Conservation (phyloP, 2,797 vertebrate species). For the Liasis olivaceus region DNA sequence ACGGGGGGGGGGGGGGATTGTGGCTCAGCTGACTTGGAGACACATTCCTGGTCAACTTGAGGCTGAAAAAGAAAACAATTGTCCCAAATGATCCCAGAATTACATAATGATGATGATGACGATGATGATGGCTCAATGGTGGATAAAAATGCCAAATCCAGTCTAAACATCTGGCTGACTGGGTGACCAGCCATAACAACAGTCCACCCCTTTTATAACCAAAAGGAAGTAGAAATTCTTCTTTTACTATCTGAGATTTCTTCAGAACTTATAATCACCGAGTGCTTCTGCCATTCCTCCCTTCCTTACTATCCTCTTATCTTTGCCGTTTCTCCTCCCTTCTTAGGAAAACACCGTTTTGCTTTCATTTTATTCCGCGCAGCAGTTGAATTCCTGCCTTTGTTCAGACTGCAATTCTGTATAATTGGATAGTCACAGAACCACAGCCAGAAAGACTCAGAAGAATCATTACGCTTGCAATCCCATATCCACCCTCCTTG, state of each 20-base stretch:
- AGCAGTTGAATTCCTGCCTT: background rate
- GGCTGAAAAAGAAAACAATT: background rate
- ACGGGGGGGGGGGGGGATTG: too few relatives aligned
- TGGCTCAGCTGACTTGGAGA: too few relatives aligned
- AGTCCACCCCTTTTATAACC: background rate
- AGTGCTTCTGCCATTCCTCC: background rate
- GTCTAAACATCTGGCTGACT: too few relatives aligned
- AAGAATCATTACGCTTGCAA: background rate
- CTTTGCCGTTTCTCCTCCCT: background rate
- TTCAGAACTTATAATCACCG: too few relatives aligned
- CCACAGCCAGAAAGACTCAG: background rate
- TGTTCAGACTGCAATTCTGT: background rate
- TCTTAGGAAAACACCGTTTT: background rate
- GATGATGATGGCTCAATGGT: too few relatives aligned
- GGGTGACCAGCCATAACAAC: too few relatives aligned
- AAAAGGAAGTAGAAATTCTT: background rate
- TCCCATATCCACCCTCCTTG: background rate
- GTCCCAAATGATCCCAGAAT: background rate
- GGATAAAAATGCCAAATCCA: too few relatives aligned
- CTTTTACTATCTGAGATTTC: background rate
- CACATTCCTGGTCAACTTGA: too few relatives aligned
- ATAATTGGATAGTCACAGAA: background rate
- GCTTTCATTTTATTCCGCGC: background rate
- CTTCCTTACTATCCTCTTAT: background rate
- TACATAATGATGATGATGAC: background rate